Evolutionary conservation across 1,140 invertebrate genomes (phyloP).

Genomic region (Aradophagus sp.): DNA sequence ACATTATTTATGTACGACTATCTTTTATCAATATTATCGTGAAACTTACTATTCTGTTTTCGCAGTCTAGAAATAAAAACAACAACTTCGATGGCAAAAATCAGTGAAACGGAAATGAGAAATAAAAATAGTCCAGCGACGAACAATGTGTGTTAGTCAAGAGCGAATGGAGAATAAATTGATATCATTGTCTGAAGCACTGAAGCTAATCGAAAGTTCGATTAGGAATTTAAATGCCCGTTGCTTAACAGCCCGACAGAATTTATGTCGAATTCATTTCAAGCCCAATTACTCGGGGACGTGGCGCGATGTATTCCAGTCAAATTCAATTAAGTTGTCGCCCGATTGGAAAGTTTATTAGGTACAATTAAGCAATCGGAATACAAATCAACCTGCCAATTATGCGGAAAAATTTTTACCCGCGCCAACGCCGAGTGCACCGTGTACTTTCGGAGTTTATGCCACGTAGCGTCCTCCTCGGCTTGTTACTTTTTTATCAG

Average conservation of each 20-base stretch:
- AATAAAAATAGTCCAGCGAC: no score
- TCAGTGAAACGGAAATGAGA: no score
- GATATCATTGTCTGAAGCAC: conserved; percentile 9
- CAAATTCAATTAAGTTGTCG: conserved; percentile 52
- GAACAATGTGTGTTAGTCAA: no score
- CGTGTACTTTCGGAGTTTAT: conserved; percentile 60
- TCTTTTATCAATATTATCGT: no score
- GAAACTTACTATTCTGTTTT: no score
- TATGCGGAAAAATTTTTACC: conserved; percentile 40
- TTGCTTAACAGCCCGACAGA: conserved; percentile 38
- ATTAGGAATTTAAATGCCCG: conserved; percentile 47
- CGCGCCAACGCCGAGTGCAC: conserved; percentile 16
- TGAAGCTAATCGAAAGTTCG: conserved; percentile 36
- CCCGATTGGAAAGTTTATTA: conserved; percentile 47
- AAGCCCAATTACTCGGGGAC: conserved; percentile 39
- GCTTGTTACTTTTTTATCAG: conserved; percentile 5
- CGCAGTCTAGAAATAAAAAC: no score
- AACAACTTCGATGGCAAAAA: no score
- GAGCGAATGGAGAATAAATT: no score
- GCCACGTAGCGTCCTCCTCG: conserved; percentile 34
- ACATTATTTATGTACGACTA: no score
- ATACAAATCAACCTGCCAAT: conserved; percentile 51
- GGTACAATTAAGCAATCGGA: conserved; percentile 45
- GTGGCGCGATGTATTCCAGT: conserved; percentile 38
- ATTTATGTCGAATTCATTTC: conserved; percentile 50